Evolutionary conservation across 2,113 vertebrate species (phyloP).

Genomic region (Macquaria australasica): DNA sequence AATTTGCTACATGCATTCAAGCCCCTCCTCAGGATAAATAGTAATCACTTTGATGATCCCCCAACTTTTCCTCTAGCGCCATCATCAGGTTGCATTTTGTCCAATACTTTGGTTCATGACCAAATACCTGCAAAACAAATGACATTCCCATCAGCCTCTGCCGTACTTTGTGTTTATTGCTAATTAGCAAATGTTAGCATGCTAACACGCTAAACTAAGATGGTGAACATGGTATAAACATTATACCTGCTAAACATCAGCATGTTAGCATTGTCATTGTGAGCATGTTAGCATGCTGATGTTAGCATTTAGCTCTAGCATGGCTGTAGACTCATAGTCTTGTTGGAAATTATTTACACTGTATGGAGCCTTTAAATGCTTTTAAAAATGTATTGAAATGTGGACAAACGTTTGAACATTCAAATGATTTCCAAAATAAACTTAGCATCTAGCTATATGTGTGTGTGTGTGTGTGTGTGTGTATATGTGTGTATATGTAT

Average conservation of each 20-base stretch:
- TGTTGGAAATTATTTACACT: not conserved
- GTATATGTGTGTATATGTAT: too few species aligned
- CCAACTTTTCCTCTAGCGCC: not conserved
- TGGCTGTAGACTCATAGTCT: not conserved
- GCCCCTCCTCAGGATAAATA: too few species aligned
- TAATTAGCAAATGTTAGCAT: not conserved
- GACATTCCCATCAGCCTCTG: not conserved
- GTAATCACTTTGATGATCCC: too few species aligned
- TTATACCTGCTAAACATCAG: not conserved
- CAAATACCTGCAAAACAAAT: not conserved
- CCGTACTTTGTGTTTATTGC: too few species aligned
- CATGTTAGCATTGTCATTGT: not conserved
- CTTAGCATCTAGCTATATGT: too few species aligned
- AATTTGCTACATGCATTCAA: not conserved
- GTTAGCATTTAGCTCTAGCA: not conserved
- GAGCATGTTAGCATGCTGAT: not conserved
- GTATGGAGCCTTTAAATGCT: not conserved
- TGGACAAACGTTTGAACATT: too few species aligned
- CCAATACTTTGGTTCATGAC: not conserved
- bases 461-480: too few species aligned
- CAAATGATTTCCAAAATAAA: not conserved
- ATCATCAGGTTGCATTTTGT: too few species aligned
- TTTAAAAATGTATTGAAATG: not conserved
- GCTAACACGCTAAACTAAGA: not conserved
- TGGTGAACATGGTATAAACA: not conserved